Evolutionary conservation across 2,888 invertebrate genomes (phyloP).

Genomic region (Oligia fasciuncula): DNA sequence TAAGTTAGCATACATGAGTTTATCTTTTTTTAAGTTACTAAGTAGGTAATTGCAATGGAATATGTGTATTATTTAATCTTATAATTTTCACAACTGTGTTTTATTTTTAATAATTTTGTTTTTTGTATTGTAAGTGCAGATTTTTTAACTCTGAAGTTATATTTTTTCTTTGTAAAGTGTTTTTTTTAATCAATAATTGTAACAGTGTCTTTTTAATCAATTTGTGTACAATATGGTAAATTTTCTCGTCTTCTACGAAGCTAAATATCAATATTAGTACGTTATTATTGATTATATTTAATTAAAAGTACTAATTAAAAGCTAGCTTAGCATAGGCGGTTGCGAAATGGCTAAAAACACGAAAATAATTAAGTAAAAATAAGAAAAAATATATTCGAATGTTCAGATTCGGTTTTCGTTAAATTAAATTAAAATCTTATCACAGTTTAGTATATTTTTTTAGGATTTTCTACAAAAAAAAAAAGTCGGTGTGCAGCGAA

Average conservation of each 20-base stretch:
- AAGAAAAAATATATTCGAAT: slow-evolving; percentile 37
- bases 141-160: slow-evolving; percentile 60
- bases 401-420: slow-evolving; percentile 2
- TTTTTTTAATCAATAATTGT: slow-evolving; percentile 34
- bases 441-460: slow-evolving; percentile 51
- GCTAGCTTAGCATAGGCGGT: slow-evolving; percentile 62
- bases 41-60: slow-evolving; percentile 31
- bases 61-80: slow-evolving; percentile 12
- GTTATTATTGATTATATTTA: slow-evolving; percentile 41
- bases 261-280: slow-evolving; percentile 44
- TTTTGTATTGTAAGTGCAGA: slow-evolving; percentile 40
- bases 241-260: slow-evolving; percentile 42
- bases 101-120: slow-evolving; percentile 31
- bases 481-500: not conserved
- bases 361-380: slow-evolving; percentile 59
- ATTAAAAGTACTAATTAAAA: slow-evolving; percentile 30
- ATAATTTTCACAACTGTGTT: slow-evolving; percentile 40
- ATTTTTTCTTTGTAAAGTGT: slow-evolving; percentile 16
- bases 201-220: slow-evolving; percentile 33
- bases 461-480: not conserved
- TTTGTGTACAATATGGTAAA: slow-evolving; percentile 45
- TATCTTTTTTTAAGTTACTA: slow-evolving; percentile 23
- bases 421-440: slow-evolving; percentile 47
- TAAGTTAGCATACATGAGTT: slow-evolving; percentile 54
- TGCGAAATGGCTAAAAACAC: slow-evolving; percentile 52